phyloP scores from a whole-genome alignment of 2,888 invertebrate species.

The Agrochola litura region DNA sequence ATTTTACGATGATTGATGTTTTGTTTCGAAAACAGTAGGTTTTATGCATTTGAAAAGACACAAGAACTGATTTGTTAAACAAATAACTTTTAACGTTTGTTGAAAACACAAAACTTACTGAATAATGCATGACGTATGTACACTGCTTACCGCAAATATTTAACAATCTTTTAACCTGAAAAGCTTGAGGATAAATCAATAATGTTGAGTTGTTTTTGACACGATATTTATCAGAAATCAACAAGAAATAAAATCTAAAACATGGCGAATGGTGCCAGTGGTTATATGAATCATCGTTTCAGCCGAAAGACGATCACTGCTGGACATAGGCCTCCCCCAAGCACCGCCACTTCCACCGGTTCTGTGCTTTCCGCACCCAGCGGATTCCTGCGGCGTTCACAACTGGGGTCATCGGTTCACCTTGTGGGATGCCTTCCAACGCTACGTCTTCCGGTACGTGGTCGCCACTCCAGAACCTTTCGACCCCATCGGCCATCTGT shows the following conservation, averaged over 20 bases:
- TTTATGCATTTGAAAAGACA: conserved; percentile 9
- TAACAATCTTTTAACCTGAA: conserved; percentile 38
- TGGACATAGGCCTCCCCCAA: too few relatives aligned
- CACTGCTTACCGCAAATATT: conserved; percentile 43
- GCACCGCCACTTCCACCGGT: too few relatives aligned
- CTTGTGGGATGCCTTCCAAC: too few relatives aligned
- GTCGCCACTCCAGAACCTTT: too few relatives aligned
- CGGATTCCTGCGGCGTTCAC: too few relatives aligned
- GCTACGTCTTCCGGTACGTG: too few relatives aligned
- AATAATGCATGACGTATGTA: conserved; percentile 21
- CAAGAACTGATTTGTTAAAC: neutral
- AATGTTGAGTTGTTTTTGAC: conserved; percentile 6
- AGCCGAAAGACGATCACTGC: too few relatives aligned
- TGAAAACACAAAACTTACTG: conserved; percentile 22
- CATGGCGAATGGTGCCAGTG: neutral
- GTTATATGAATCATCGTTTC: neutral
- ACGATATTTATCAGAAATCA: conserved; percentile 9
- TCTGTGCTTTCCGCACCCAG: too few relatives aligned
- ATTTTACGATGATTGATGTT: conserved; percentile 11
- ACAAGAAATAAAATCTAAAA: neutral
- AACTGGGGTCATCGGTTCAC: too few relatives aligned
- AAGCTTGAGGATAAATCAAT: conserved; percentile 31
- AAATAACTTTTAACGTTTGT: conserved; percentile 3
- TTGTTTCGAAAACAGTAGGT: conserved; percentile 7
- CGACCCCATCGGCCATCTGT: too few relatives aligned